These are phyloP conservation scores for Drosophila dives DNA, from an alignment of 2,888 invertebrate species.

Conservation along the genomic window DNA sequence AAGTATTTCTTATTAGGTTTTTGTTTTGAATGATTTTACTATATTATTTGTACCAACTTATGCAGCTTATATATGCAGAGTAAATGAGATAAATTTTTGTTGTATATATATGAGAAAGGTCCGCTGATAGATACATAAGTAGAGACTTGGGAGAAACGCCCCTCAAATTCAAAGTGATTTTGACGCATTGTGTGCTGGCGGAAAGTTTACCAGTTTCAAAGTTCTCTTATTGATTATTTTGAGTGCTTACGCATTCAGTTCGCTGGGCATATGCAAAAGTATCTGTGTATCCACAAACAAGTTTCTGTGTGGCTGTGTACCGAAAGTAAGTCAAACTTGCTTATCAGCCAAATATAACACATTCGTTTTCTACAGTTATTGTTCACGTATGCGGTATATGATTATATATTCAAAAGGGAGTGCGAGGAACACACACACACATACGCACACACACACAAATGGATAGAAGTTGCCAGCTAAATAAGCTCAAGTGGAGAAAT, in stretches of 20 bases:
- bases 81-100: neutral
- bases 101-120: neutral
- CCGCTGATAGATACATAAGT: constrained; percentile 10
- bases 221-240: constrained; percentile 76
- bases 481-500: constrained; percentile 76
- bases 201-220: constrained; percentile 62
- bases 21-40: neutral
- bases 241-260: constrained; percentile 71
- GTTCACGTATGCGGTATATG: constrained; percentile 28
- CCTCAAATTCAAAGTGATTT: constrained; percentile 31
- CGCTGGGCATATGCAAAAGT: constrained; percentile 54
- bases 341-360: constrained; percentile 65
- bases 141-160: constrained; percentile 40
- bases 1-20: too few species aligned
- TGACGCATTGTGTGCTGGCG: constrained; percentile 52
- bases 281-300: constrained; percentile 27
- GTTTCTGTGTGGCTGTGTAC: constrained; percentile 32
- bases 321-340: constrained; percentile 76
- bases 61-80: neutral
- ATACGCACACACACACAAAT: neutral
- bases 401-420: neutral
- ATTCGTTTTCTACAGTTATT: constrained; percentile 61
- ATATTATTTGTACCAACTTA: neutral
- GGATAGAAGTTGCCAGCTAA: constrained; percentile 37
- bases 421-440: constrained; percentile 7